These are phyloP conservation scores for Philotrypesis tridentata DNA, from an alignment of 1,140 invertebrate genomes.

Conservation along the genomic window DNA sequence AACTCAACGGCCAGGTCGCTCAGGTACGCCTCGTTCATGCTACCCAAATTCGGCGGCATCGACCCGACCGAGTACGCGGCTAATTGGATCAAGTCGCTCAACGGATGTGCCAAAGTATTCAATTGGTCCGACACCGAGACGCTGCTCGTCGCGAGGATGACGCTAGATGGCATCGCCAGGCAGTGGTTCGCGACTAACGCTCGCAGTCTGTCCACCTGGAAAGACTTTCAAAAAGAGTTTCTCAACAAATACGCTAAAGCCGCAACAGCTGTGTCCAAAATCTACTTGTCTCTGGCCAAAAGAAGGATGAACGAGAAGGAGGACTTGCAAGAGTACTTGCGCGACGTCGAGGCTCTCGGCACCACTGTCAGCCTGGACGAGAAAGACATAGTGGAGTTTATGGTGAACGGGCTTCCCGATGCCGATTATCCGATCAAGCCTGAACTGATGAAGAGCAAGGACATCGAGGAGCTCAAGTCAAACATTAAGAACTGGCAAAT, in stretches of 20 bases:
- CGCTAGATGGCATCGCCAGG: neutral
- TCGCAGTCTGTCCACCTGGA: neutral
- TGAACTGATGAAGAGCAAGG: neutral
- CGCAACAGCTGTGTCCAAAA: neutral
- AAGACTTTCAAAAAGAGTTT: neutral
- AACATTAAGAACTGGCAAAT: neutral
- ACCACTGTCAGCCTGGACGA: neutral
- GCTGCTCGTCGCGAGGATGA: neutral
- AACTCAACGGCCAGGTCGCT: neutral
- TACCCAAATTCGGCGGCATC: neutral
- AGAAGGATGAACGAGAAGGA: neutral
- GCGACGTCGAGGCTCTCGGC: neutral
- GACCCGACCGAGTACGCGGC: neutral
- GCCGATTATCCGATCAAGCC: neutral
- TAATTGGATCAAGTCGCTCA: neutral
- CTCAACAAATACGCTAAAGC: neutral
- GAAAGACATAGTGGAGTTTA: neutral
- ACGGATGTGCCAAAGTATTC: neutral
- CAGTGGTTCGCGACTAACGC: neutral
- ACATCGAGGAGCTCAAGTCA: neutral
- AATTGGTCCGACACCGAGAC: neutral
- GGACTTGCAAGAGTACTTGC: neutral
- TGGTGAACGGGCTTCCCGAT: neutral
- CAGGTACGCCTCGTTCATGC: neutral
- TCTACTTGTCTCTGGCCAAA: neutral